phyloP scores from a whole-genome alignment of 2,888 invertebrate genomes.

The Drosophila mercatorum region DNA sequence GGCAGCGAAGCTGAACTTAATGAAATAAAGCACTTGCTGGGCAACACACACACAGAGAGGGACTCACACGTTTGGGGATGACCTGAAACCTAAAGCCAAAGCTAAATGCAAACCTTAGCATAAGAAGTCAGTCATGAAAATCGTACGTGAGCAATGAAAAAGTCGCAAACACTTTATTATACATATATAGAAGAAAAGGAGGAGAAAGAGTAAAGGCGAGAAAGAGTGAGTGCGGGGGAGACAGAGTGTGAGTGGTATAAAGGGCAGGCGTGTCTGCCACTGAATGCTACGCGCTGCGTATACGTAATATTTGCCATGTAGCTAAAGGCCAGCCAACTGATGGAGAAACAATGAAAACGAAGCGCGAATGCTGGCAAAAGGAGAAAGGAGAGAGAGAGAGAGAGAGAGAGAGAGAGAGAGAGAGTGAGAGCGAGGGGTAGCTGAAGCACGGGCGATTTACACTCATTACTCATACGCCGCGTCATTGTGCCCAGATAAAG shows the following conservation, averaged over 20 bases:
- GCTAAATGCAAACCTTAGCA: conserved; percentile 65
- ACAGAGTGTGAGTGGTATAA: conserved; percentile 1
- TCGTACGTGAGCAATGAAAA: conserved; percentile 81
- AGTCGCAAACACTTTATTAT: conserved; percentile 80
- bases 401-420: neutral
- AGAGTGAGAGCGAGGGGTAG: neutral
- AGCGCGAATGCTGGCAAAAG: conserved; percentile 4
- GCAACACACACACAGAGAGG: conserved; percentile 22
- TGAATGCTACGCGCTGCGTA: conserved; percentile 78
- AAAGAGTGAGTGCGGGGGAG: neutral
- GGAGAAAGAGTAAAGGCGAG: neutral
- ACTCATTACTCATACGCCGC: conserved; percentile 78
- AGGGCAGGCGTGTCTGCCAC: conserved; percentile 46
- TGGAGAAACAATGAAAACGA: conserved; percentile 29
- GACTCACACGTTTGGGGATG: conserved; percentile 25
- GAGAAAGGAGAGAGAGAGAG: neutral
- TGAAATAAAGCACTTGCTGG: conserved; percentile 78
- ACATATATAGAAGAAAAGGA: conserved; percentile 37
- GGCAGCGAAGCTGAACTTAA: conserved; percentile 62
- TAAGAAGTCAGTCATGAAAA: conserved; percentile 78
- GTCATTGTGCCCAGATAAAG: conserved; percentile 78
- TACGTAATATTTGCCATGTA: conserved; percentile 77
- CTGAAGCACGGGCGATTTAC: conserved; percentile 27
- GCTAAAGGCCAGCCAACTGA: conserved; percentile 50
- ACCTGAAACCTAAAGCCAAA: conserved; percentile 37